Evolutionary conservation across 2,888 invertebrate species (phyloP).

Genomic region (Dynastes maya): DNA sequence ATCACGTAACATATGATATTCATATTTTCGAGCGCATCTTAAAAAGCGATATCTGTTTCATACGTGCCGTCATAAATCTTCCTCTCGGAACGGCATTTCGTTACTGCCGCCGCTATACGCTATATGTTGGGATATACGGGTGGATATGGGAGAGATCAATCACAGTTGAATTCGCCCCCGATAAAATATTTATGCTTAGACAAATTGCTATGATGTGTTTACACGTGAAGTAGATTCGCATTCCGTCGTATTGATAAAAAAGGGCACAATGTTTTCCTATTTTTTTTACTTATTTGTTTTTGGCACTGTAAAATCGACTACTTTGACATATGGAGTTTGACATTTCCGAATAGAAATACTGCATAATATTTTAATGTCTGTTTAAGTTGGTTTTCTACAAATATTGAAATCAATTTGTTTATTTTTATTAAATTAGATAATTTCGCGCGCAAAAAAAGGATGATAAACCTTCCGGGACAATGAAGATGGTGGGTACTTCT

Average conservation of each 20-base stretch:
- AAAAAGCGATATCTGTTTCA: slow-evolving; percentile 50
- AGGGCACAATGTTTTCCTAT: too few species aligned
- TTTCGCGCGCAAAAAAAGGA: too few species aligned
- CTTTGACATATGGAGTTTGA: background rate
- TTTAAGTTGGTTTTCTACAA: too few species aligned
- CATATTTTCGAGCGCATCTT: slow-evolving; percentile 49
- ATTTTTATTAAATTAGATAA: too few species aligned
- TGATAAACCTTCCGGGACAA: too few species aligned
- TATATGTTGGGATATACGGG: background rate
- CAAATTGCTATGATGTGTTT: slow-evolving; percentile 49
- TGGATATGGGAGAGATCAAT: slow-evolving; percentile 44
- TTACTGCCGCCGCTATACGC: background rate
- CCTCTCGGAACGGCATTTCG: background rate
- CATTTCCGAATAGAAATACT: background rate
- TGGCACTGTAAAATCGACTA: background rate
- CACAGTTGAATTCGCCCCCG: slow-evolving; percentile 43
- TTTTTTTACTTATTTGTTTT: too few species aligned
- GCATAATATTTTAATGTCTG: too few species aligned
- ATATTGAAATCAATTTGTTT: too few species aligned
- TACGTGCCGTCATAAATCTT: slow-evolving; percentile 51
- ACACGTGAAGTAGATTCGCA: slow-evolving; percentile 14
- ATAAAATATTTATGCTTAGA: slow-evolving; percentile 51
- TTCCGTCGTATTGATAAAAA: slow-evolving; percentile 7
- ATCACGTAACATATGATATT: slow-evolving; percentile 51
- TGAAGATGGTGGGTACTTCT: too few species aligned